Conservation (phyloP, 1,140 invertebrate genomes). For the Tyrophagus putrescentiae region DNA sequence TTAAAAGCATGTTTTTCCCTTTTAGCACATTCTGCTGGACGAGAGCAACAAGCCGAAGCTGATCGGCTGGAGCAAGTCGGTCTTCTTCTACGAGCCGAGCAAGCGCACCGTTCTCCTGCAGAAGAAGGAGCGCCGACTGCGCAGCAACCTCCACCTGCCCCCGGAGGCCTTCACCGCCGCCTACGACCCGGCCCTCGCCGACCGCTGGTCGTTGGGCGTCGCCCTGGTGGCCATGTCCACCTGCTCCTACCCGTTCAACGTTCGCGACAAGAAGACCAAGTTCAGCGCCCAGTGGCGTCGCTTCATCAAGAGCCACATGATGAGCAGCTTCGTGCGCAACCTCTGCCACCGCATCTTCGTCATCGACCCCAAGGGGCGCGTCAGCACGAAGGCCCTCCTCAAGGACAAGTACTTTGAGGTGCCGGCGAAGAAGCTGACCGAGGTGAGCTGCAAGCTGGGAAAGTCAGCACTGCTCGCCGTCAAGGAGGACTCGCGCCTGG, state of each 20-base stretch:
- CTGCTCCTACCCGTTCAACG: constrained; percentile 2
- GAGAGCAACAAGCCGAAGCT: background rate
- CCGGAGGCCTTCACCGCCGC: background rate
- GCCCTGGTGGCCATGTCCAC: background rate
- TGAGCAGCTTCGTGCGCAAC: background rate
- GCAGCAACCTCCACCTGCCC: background rate
- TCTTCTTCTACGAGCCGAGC: background rate
- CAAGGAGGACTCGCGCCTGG: no score
- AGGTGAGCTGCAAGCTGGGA: no score
- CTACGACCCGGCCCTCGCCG: background rate
- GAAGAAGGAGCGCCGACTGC: background rate
- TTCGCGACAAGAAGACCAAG: background rate
- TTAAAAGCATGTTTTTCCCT: no score
- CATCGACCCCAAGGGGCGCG: background rate
- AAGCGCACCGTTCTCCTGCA: background rate
- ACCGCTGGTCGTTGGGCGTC: background rate
- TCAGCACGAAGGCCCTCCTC: no score
- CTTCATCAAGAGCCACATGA: background rate
- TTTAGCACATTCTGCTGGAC: constrained; percentile 1
- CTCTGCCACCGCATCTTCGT: background rate
- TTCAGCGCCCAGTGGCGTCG: background rate
- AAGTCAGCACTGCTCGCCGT: no score
- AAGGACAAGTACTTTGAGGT: no score
- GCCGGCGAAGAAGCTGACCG: no score
- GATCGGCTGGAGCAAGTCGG: background rate